Percentiles rank a stretch among this genome's conserved stretches.
Conservation (phyloP, 2,888 invertebrate genomes). For the Xestia xanthographa region DNA sequence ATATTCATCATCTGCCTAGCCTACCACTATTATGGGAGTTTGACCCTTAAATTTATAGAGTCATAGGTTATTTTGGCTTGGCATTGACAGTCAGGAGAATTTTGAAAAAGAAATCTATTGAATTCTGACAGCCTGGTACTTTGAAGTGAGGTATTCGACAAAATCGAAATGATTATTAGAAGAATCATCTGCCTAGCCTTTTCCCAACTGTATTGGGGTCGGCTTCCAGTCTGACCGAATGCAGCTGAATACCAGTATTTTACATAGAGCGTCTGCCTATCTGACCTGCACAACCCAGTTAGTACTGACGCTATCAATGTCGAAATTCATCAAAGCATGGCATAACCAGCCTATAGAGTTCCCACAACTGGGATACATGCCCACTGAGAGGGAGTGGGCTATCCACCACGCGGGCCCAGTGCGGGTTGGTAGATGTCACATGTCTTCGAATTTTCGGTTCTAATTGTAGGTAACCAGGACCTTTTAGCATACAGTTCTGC, state of each 20-base stretch:
- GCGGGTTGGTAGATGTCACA: not conserved
- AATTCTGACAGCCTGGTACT: conserved; percentile 5
- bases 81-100: not conserved
- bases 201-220: too few relatives aligned
- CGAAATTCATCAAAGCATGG: not conserved
- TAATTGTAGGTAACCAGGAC: not conserved
- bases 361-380: not conserved
- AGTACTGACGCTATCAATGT: not conserved
- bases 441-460: not conserved
- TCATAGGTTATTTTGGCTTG: not conserved
- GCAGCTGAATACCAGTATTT: too few relatives aligned
- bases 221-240: too few relatives aligned
- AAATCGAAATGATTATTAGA: not conserved
- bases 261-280: too few relatives aligned
- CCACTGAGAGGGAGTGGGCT: not conserved
- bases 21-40: not conserved
- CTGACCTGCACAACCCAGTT: too few relatives aligned
- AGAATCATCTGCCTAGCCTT: too few relatives aligned
- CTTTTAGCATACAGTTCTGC: not conserved
- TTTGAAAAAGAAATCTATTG: not conserved
- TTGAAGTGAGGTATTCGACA: not conserved
- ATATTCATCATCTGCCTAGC: too few relatives aligned
- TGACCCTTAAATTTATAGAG: not conserved
- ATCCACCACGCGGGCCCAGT: not conserved
- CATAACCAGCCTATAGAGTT: not conserved